Evolutionary conservation across 2,888 invertebrate species (phyloP).

Genomic region (Hofmannophila pseudospretella): DNA sequence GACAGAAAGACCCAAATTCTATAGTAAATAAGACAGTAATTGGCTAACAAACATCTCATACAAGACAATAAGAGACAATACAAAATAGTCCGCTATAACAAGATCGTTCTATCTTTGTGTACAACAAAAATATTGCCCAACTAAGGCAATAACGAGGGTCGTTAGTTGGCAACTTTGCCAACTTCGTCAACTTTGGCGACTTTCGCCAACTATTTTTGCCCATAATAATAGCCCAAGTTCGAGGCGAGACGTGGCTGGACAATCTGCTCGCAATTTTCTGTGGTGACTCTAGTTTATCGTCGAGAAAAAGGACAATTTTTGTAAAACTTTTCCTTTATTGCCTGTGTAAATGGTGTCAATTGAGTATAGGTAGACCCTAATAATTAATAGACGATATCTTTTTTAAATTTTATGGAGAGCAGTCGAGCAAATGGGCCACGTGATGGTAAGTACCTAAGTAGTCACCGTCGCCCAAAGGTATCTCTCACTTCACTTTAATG

Average conservation of each 20-base stretch:
- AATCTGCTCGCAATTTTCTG: constrained; percentile 50
- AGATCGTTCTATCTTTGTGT: constrained; percentile 50
- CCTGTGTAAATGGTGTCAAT: background rate
- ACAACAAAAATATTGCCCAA: constrained; percentile 68
- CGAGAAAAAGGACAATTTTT: constrained; percentile 11
- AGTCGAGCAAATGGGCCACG: too few relatives aligned
- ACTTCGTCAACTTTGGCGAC: constrained; percentile 50
- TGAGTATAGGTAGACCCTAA: background rate
- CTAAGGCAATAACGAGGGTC: constrained; percentile 69
- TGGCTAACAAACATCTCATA: too few relatives aligned
- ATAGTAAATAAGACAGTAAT: too few relatives aligned
- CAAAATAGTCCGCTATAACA: constrained; percentile 60
- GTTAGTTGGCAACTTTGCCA: constrained; percentile 52
- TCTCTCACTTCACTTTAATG: too few relatives aligned
- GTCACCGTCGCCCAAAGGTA: too few relatives aligned
- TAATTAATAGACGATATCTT: too few relatives aligned
- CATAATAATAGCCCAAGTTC: constrained; percentile 71
- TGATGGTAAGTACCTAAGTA: too few relatives aligned
- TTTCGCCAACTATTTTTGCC: constrained; percentile 65
- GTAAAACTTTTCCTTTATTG: constrained; percentile 3
- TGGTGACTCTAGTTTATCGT: constrained; percentile 31
- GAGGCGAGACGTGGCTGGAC: constrained; percentile 25
- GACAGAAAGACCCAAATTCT: too few relatives aligned
- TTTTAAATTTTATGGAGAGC: too few relatives aligned
- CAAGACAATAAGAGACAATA: constrained; percentile 28